These are phyloP conservation scores for Vespertilio murinus DNA, from an alignment of 2,797 vertebrate species.

Conservation along the genomic window DNA sequence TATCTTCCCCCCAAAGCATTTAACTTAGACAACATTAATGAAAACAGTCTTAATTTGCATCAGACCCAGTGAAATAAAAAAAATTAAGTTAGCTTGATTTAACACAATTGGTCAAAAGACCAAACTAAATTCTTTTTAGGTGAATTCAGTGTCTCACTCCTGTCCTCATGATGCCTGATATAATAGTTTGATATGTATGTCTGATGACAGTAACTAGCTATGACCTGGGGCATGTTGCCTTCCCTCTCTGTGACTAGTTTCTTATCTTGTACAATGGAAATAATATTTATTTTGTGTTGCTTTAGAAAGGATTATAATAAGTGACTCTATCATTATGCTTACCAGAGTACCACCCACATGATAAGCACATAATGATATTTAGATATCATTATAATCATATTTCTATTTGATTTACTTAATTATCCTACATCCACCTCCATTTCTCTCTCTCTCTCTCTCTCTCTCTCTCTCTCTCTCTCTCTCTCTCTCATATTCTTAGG, in stretches of 20 bases:
- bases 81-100: constrained; percentile 67
- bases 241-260: background rate
- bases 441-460: background rate
- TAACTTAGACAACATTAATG: constrained; percentile 70
- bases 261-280: background rate
- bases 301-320: background rate
- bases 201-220: background rate
- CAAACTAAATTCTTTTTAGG: constrained; percentile 17
- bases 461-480: too few species aligned
- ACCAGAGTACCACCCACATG: background rate
- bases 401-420: background rate
- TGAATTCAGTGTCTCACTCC: background rate
- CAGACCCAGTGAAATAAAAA: constrained; percentile 73
- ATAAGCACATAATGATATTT: background rate
- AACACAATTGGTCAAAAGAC: constrained; percentile 52
- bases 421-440: background rate
- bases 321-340: background rate
- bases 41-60: constrained; percentile 70
- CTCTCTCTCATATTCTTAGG: background rate
- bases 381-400: background rate
- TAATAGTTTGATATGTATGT: background rate
- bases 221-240: background rate
- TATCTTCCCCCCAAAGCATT: constrained; percentile 51
- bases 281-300: background rate
- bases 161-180: background rate